Evolutionary conservation across 2,888 invertebrate species (phyloP).

Genomic region (Orthonychiurus folsomi): DNA sequence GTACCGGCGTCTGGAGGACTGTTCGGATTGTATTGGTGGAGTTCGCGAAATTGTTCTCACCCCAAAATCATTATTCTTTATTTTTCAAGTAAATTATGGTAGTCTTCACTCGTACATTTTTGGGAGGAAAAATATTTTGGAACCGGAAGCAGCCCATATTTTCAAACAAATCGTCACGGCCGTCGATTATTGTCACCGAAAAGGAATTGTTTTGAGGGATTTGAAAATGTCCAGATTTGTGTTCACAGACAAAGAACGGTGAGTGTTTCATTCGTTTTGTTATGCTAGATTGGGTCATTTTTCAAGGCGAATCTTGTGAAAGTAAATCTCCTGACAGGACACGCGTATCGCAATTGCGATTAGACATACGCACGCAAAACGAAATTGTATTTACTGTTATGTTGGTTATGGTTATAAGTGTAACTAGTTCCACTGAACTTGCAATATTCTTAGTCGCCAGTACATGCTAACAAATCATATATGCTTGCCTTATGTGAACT

Average conservation of each 20-base stretch:
- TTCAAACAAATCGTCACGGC: constrained; percentile 87
- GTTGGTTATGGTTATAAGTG: no score
- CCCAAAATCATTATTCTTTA: constrained; percentile 65
- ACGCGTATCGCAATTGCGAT: no score
- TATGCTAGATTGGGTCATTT: no score
- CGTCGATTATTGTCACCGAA: constrained; percentile 82
- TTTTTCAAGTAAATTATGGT: constrained; percentile 73
- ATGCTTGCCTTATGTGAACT: no score
- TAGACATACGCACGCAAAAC: no score
- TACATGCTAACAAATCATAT: no score
- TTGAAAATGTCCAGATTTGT: constrained; percentile 94
- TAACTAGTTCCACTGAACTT: no score
- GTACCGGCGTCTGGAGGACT: constrained; percentile 73
- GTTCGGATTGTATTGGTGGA: constrained; percentile 57
- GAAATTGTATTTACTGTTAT: no score
- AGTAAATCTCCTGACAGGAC: no score
- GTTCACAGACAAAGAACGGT: constrained; percentile 86
- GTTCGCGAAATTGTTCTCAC: constrained; percentile 75
- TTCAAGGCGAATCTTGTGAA: no score
- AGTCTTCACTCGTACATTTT: constrained; percentile 91
- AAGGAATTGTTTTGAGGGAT: constrained; percentile 88
- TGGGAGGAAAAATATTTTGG: constrained; percentile 70
- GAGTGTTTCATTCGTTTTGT: no score
- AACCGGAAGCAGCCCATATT: constrained; percentile 73
- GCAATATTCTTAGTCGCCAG: no score